phyloP scores from a whole-genome alignment of 2,888 invertebrate genomes.

The Rhimphoctona megacephalus region DNA sequence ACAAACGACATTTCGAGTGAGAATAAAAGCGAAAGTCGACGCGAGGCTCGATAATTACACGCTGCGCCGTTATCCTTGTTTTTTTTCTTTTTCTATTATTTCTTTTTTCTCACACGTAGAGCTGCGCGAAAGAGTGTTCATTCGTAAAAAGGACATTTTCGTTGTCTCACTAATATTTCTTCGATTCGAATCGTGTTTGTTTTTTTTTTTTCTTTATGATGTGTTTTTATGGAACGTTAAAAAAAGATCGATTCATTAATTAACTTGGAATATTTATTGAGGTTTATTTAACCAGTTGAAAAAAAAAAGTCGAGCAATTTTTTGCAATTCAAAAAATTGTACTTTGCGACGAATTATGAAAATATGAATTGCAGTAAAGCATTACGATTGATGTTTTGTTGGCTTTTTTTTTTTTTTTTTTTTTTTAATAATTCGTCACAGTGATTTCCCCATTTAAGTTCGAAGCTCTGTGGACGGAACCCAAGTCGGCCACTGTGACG shows the following conservation, averaged over 20 bases:
- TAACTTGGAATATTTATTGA: neutral
- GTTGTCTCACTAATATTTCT: too few species aligned
- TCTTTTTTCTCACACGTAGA: neutral
- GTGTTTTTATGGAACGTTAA: too few species aligned
- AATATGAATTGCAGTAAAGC: neutral
- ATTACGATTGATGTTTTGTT: constrained; percentile 15
- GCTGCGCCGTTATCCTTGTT: constrained; percentile 51
- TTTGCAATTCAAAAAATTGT: neutral
- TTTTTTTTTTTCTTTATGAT: too few species aligned
- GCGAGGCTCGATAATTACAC: constrained; percentile 64
- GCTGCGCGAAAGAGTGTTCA: neutral
- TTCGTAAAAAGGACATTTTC: too few species aligned
- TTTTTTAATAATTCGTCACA: constrained; percentile 19
- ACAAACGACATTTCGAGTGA: constrained; percentile 63
- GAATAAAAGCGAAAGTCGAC: constrained; percentile 72
- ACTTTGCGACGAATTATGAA: neutral
- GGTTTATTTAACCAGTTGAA: neutral
- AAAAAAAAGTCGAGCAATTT: neutral
- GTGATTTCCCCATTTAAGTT: neutral
- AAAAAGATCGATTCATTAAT: neutral
- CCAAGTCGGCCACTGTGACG: constrained; percentile 68
- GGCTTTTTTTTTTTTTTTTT: too few species aligned
- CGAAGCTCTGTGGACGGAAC: constrained; percentile 56
- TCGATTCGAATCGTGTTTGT: too few species aligned
- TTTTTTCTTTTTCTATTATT: neutral